Evolutionary conservation across 2,113 vertebrate species (phyloP), one percentile per base, ranked within the genome.

Genomic region (Thalassoma bifasciatum): DNA sequence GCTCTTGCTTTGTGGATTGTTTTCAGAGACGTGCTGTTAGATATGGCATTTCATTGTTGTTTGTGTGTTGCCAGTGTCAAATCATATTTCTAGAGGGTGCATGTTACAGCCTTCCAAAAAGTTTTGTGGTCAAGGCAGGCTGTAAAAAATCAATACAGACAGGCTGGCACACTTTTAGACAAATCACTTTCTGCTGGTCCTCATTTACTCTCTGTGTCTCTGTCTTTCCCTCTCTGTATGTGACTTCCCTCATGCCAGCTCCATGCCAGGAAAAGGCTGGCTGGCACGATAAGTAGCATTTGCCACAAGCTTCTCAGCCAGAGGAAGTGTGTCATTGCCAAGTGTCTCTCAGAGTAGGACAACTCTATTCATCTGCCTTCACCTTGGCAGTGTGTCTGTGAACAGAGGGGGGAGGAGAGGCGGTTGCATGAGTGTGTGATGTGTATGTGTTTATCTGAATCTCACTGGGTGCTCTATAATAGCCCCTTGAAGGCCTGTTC

Each of bases 321-420:
- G 75, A 89, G 86, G 81, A 88, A 89, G 72, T 80, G 73, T 65
- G 70, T 66, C 82, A 51, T 23, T 83, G 87, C 83, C 86, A 87
- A 90, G 66, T 75, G 64, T 88, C 81, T 88, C 42, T 63, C 81
- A 66, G 69, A 70, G 70, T 73, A 67, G 60, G 69, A 89, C 82
- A 81, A 77, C 83, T 88, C 72, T 79, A 86, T 87, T 87, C 75
- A 79, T 79, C 67, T 72, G 63, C 40, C 69, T 81, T 91, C 80
- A 88, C 76, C 78, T 87, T 87, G 86, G 87, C 81, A 82, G 71
- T 64, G 62, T 53, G 66, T 64, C 54, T 73, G 57, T 53, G 68
- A 75, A 64, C 58, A 66, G 80, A 24, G 75, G 52, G 64, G 61
- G 22, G 50, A 71, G 24, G 38, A 47, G 54, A 49, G 34, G 49